phyloP scores from a whole-genome alignment of 2,113 vertebrate species.

The Echinops telfairi region DNA sequence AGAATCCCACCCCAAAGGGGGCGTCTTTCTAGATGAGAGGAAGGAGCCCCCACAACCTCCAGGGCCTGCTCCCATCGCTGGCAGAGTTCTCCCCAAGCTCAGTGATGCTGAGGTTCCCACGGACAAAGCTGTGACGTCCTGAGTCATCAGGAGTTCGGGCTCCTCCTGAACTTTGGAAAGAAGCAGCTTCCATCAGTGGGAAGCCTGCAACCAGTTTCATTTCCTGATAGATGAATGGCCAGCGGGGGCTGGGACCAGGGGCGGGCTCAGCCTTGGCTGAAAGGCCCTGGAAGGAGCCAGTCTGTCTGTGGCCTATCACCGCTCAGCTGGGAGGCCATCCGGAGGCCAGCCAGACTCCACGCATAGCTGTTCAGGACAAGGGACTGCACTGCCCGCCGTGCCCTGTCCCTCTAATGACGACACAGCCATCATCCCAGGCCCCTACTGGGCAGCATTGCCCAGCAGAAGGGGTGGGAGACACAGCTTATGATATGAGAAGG shows the following conservation, averaged over 20 bases:
- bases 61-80: neutral
- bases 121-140: neutral
- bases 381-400: neutral
- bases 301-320: conserved; percentile 93
- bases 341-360: conserved; percentile 82
- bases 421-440: neutral
- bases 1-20: neutral
- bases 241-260: conserved; percentile 86
- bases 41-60: neutral
- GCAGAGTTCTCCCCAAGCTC: neutral
- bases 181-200: conserved; percentile 86
- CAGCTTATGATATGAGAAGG: neutral
- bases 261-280: conserved; percentile 86
- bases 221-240: conserved; percentile 91
- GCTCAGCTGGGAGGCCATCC: conserved; percentile 88
- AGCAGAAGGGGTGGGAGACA: neutral
- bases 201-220: conserved; percentile 90
- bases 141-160: conserved; percentile 79
- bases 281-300: conserved; percentile 92
- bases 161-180: conserved; percentile 81
- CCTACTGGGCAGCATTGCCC: neutral
- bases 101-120: accelerated
- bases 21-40: neutral
- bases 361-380: conserved; percentile 34
- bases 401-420: conserved; percentile 36